These are phyloP conservation scores for Psilanteris sp. DNA, from an alignment of 1,140 invertebrate species.

Conservation along the genomic window DNA sequence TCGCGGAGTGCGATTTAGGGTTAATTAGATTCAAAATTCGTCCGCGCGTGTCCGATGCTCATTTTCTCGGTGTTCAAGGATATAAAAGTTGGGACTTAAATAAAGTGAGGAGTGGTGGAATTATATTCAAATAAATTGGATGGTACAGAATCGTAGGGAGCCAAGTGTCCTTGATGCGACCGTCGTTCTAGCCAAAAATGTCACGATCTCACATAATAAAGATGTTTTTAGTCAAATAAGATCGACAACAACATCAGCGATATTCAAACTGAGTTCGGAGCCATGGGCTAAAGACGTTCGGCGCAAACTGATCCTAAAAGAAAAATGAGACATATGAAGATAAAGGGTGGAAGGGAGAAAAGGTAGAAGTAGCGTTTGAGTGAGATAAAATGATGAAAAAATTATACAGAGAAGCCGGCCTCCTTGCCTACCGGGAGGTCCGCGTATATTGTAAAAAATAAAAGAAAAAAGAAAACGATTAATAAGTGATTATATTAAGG, in stretches of 20 bases:
- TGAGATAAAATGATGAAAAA: slow-evolving; percentile 70
- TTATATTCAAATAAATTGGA: slow-evolving; percentile 75
- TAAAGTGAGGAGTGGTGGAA: slow-evolving; percentile 67
- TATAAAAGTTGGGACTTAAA: slow-evolving; percentile 64
- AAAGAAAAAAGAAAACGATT: slow-evolving; percentile 73
- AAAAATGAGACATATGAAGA: slow-evolving; percentile 67
- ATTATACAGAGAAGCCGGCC: slow-evolving; percentile 80
- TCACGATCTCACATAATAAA: slow-evolving; percentile 77
- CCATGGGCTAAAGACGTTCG: slow-evolving; percentile 79
- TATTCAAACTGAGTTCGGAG: slow-evolving; percentile 79
- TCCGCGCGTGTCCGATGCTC: slow-evolving; percentile 31
- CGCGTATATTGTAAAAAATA: slow-evolving; percentile 79
- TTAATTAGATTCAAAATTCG: slow-evolving; percentile 46
- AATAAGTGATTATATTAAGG: slow-evolving; percentile 74
- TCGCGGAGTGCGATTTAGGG: slow-evolving; percentile 2
- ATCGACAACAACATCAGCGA: slow-evolving; percentile 70
- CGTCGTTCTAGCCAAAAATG: slow-evolving; percentile 80
- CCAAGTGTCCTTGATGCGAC: slow-evolving; percentile 81
- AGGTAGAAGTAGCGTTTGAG: slow-evolving; percentile 70
- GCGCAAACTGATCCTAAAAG: slow-evolving; percentile 80
- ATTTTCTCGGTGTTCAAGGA: slow-evolving; percentile 62
- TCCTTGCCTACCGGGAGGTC: slow-evolving; percentile 80
- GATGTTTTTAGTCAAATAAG: slow-evolving; percentile 66
- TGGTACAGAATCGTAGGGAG: slow-evolving; percentile 79
- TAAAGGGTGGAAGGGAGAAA: slow-evolving; percentile 69